Percentiles rank a stretch among this genome's conserved stretches.
Evolutionary conservation across 2,888 invertebrate genomes (phyloP).

Genomic region (Nomada fucata): DNA sequence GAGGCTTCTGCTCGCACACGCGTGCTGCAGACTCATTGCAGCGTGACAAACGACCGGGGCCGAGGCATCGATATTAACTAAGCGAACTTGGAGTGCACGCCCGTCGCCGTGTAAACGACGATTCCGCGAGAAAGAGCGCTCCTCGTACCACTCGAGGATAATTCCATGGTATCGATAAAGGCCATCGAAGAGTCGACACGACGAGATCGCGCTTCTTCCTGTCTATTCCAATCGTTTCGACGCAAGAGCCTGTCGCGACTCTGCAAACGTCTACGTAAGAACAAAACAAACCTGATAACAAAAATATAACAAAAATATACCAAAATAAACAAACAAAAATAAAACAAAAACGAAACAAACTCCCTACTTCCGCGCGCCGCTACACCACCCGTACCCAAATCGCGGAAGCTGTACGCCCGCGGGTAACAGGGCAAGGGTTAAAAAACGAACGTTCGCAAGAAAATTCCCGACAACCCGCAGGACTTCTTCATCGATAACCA

Average conservation of each 20-base stretch:
- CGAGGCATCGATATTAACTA: slow-evolving; percentile 48
- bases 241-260: no score
- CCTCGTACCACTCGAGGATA: slow-evolving; percentile 24
- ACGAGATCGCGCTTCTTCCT: no score
- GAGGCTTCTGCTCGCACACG: slow-evolving; percentile 22
- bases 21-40: slow-evolving; percentile 58
- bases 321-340: no score
- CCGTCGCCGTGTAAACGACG: slow-evolving; percentile 26
- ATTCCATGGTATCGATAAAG: slow-evolving; percentile 5
- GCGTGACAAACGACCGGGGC: slow-evolving; percentile 52
- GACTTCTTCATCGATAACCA: slow-evolving; percentile 50
- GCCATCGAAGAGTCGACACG: not conserved
- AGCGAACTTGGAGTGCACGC: not conserved
- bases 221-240: no score
- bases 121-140: slow-evolving; percentile 18
- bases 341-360: no score
- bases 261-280: no score
- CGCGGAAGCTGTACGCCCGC: no score
- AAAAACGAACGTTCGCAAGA: slow-evolving; percentile 15
- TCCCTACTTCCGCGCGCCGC: no score
- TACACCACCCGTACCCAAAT: no score
- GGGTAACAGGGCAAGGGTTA: slow-evolving; percentile 8
- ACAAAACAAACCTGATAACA: no score
- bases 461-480: slow-evolving; percentile 39
- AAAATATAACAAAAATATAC: no score